Base-by-base conservation (phyloP, 1,140 invertebrate genomes). In the Nomia melanderi region DNA sequence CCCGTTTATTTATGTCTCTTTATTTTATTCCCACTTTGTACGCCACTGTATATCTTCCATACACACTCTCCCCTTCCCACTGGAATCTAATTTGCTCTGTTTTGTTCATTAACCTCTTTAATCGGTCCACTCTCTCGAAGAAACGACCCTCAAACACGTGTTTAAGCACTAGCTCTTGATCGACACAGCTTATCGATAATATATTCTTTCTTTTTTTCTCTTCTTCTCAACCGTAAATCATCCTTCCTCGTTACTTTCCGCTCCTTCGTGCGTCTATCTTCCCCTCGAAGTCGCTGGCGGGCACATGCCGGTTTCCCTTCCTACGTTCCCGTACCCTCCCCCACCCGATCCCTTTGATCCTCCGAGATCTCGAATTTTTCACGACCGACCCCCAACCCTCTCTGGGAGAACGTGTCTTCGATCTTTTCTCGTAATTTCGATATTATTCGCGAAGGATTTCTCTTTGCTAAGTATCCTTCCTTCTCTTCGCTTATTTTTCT, bases 251-350 rank as follows among this genome's bases (percentile, higher is more conserved):
- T 82, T 86, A 86, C 77, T 86, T 79, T 79, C 82, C 72, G 72
- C 81, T 83, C 44, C 66, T 78, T 86, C 83, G 73, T 86, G 79
- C 82, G 78, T 88, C 85, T 81, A 83, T 87, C 84, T 86, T 89
- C 87, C 86, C 85, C 86, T 87, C 85, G 85, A 88, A 88, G 85
- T 84, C 81, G 84, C 90, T 88, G 88, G 86, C 89, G 86, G 85
- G 86, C 79, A 33, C 81, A 80, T n/a, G 8, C 63, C 81, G 66
- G 64, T 57, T 70, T 33, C 33, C 25, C 25, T 54, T 75, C 7
- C n/a, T n/a, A n/a, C n/a, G n/a, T n/a, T 44, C 56, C 29, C 62
- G 8, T 9, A 57, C 39, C 11, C 8, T 1, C 53, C 5, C 25
- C 9, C 25, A 5, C 65, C 27, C 33, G 2, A 14, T 66, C 14